Base-by-base conservation (phyloP, 2,113 vertebrate species). In the Tyrannus savana region DNA sequence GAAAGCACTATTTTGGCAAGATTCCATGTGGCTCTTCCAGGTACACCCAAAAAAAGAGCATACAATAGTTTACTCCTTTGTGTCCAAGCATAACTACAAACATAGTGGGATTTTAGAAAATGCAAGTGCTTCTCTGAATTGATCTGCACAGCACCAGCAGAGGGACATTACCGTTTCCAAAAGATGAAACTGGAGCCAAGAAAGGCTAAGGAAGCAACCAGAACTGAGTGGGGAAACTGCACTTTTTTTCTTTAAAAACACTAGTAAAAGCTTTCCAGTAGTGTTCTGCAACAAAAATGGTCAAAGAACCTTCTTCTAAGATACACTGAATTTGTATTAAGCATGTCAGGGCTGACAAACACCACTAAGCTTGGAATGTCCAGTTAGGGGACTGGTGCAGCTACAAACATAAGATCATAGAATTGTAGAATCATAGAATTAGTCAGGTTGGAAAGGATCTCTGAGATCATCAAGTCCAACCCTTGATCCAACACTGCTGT, bases 301-400 rank as follows among this genome's bases (percentile, higher is more conserved):
- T 31, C 0, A 0, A 69, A 63, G 30, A 35, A 33, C 12, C 28
- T 71, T 86, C 31, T 44, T 59, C 47, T 77, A 74, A 6, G 19
- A 33, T 71, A 39, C 10, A 44, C 37, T 59, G 63, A 53, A 86
- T 23, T 35, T 42, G 23, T 67, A 62, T 46, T 35, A 88, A 80
- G 75, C 12, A 39, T 50, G 5, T 30, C 24, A 13, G 84, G 42
- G 50, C 37, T 84, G 53, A 90, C 12, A 83, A 90, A 81, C 35
- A 59, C 14, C 0, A 0, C 17, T 7, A 46, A 52, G 35, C 62
- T 80, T 56, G 66, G 18, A 50, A 66, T 37, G 23, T 14, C 28
- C 35, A 86, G 47, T 14, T 14, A 55, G 9, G 37, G 23, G 14
- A 82, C 17, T 71, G 47, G 39, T 89, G 74, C 7, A 86, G 50